A percentile compares a stretch with the other conserved stretches of the same genome.
phyloP scores from a whole-genome alignment of 2,797 vertebrate genomes.

The Pelobates cultripes region DNA sequence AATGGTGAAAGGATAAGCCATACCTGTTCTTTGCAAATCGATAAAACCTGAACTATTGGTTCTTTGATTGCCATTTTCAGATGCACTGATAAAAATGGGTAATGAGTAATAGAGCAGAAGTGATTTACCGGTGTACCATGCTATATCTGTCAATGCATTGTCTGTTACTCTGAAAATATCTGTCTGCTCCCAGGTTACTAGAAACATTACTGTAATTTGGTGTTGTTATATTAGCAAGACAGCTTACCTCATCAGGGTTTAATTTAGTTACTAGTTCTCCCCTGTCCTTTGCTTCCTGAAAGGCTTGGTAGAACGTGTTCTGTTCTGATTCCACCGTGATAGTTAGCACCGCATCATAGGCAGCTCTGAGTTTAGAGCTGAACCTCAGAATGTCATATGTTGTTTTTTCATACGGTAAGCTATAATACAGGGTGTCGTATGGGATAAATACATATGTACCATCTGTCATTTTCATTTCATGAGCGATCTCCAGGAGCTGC shows the following conservation, averaged over 20 bases:
- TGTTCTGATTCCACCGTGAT: conserved; percentile 74
- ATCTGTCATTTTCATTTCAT: conserved; percentile 77
- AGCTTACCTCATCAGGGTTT: conserved; percentile 33
- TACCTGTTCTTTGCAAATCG: too few species aligned
- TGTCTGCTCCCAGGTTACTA: too few species aligned
- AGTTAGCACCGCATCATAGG: conserved; percentile 80
- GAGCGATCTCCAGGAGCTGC: conserved; percentile 75
- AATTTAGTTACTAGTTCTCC: conserved; percentile 73
- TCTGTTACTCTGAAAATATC: too few species aligned
- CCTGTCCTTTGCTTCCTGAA: conserved; percentile 69
- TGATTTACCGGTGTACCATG: too few species aligned
- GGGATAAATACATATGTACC: conserved; percentile 79
- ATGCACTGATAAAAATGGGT: too few species aligned
- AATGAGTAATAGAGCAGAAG: too few species aligned
- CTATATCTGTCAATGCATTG: too few species aligned
- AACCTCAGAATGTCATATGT: conserved; percentile 66
- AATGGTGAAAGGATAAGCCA: too few species aligned
- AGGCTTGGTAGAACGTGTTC: conserved; percentile 74
- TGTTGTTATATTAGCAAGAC: too few species aligned
- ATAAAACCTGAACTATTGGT: too few species aligned
- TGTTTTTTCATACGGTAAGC: conserved; percentile 74
- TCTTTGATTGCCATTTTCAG: too few species aligned
- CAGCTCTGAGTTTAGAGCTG: conserved; percentile 73
- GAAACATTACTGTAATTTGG: too few species aligned
- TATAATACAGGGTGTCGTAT: conserved; percentile 81